Evolutionary conservation across 1,140 invertebrate genomes (phyloP).

Genomic region (Zaprionus africanus): DNA sequence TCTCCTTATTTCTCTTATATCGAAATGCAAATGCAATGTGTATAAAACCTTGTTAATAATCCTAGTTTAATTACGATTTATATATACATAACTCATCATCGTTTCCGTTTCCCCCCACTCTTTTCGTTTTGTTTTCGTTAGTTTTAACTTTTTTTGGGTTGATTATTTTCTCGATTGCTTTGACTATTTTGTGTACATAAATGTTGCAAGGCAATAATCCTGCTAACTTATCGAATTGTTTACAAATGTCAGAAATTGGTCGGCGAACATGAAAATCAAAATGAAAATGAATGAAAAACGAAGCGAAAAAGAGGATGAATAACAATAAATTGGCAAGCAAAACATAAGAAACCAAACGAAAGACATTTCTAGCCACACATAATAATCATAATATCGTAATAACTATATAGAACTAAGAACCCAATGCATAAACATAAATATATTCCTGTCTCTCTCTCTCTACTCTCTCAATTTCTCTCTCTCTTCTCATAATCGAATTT

Average conservation of each 20-base stretch:
- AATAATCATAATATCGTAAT: conserved; percentile 4
- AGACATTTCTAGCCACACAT: conserved; percentile 38
- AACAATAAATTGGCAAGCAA: conserved; percentile 57
- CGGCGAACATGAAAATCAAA: conserved; percentile 33
- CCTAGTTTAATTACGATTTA: conserved; percentile 44
- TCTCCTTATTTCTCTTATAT: conserved; percentile 24
- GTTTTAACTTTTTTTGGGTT: conserved; percentile 55
- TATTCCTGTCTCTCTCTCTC: conserved; percentile 26
- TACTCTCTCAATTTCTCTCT: conserved; percentile 23
- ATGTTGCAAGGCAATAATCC: conserved; percentile 31
- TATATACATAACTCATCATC: conserved; percentile 28
- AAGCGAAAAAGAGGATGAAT: conserved; percentile 1
- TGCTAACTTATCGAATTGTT: conserved; percentile 55
- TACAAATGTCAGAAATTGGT: conserved; percentile 66
- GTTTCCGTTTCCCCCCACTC: conserved; percentile 19
- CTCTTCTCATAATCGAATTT: conserved; percentile 48
- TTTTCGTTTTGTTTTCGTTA: conserved; percentile 46
- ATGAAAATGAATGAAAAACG: conserved; percentile 12
- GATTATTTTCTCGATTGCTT: conserved; percentile 41
- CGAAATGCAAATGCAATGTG: conserved; percentile 48
- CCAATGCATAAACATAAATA: conserved; percentile 24
- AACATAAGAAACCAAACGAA: conserved; percentile 12
- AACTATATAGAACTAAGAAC: conserved; percentile 14
- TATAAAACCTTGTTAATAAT: conserved; percentile 43
- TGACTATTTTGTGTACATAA: conserved; percentile 66